Conservation (phyloP, 2,888 invertebrate species). For the Cheiracanthium punctorium region DNA sequence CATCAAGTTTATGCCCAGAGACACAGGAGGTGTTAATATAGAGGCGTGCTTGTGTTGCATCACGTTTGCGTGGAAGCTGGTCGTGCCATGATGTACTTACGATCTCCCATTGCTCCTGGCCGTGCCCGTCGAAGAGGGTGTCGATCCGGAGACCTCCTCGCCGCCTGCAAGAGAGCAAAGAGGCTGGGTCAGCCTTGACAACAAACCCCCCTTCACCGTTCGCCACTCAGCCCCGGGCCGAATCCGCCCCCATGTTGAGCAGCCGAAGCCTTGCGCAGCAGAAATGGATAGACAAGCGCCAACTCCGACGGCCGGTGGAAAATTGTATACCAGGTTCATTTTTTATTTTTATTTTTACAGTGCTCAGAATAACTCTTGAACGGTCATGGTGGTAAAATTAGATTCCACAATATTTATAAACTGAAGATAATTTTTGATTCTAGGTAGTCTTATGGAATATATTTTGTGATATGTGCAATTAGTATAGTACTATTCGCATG, state of each 20-base stretch:
- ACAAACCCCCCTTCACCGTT: constrained; percentile 36
- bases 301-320: not conserved
- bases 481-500: too few species aligned
- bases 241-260: constrained; percentile 16
- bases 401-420: too few species aligned
- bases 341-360: too few species aligned
- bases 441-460: too few species aligned
- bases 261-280: not conserved
- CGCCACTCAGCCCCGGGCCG: constrained; percentile 32
- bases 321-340: too few species aligned
- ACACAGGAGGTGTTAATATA: constrained; percentile 23
- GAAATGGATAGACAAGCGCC: not conserved
- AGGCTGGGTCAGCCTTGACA: constrained; percentile 41
- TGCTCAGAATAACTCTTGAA: too few species aligned
- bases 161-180: constrained; percentile 65
- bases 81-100: constrained; percentile 45
- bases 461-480: too few species aligned
- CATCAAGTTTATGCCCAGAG: constrained; percentile 10
- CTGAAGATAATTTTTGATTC: too few species aligned
- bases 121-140: constrained; percentile 63
- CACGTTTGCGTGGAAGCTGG: not conserved
- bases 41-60: constrained; percentile 6
- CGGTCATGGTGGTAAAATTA: too few species aligned
- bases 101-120: constrained; percentile 56
- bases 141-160: constrained; percentile 47